Percentiles rank a stretch among this genome's conserved stretches.
phyloP scores from a whole-genome alignment of 2,888 invertebrate genomes.

The Encarsia formosa region DNA sequence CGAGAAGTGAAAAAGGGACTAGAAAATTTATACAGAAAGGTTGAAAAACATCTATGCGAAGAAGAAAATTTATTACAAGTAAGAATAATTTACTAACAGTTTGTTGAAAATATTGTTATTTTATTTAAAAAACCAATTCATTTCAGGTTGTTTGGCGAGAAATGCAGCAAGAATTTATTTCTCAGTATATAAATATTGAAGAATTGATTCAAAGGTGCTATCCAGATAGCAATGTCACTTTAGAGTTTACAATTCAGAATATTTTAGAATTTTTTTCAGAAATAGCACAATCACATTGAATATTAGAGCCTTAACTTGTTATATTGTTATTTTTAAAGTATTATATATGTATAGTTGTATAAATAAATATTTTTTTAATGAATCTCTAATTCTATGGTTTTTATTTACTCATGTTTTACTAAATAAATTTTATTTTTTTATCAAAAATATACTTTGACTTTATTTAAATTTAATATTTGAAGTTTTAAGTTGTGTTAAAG shows the following conservation, averaged over 20 bases:
- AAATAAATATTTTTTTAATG: too few species aligned
- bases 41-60: constrained; percentile 95
- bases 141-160: constrained; percentile 94
- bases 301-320: too few species aligned
- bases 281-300: constrained; percentile 89
- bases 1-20: constrained; percentile 89
- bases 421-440: too few species aligned
- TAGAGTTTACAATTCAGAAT: constrained; percentile 94
- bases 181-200: constrained; percentile 90
- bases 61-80: constrained; percentile 84
- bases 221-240: constrained; percentile 86
- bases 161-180: constrained; percentile 98
- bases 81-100: constrained; percentile 9
- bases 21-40: constrained; percentile 89
- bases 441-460: too few species aligned
- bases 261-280: constrained; percentile 96
- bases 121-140: constrained; percentile 15
- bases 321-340: constrained; percentile 9
- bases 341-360: constrained; percentile 4
- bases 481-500: too few species aligned
- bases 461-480: too few species aligned
- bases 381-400: too few species aligned
- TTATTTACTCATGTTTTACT: too few species aligned
- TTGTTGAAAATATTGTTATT: constrained; percentile 1
- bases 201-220: constrained; percentile 92